Evolutionary conservation across 2,797 vertebrate genomes (phyloP), one percentile per base, ranked within the genome.

Genomic region (Pangasius krempfi): DNA sequence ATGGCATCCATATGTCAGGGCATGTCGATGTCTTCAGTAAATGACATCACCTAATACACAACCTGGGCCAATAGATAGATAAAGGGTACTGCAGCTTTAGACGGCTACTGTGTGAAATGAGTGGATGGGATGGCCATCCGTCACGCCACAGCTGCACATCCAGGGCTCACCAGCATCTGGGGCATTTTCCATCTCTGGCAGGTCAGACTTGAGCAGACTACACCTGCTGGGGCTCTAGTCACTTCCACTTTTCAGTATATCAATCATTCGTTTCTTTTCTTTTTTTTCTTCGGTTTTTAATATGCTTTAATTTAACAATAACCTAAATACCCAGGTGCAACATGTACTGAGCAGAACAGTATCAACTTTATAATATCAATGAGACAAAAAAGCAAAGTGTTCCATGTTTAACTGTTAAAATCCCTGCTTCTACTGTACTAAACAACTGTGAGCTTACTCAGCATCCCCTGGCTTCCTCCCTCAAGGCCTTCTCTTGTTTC

Each of bases 1-100:
- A 93, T 92, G 88, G 89, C 79, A 81, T 84, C 89, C 92, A 93
- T 92, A 92, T 93, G 93, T 92, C 73, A 82, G 80, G 64, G 60
- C 86, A 88, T 89, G 88, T 89, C 60, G 87, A 87, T 85, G 83
- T 88, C 66, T 89, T 90, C 90, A 90, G 82, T 89, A 91, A 91
- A 91, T 90, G 89, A 91, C 90, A 92, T 89, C 87, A 93, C 86
- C 78, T 84, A 87, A 81, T 72, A 54, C 81, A 87, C 75, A 89
- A 80, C 84, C 90, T 89, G 87, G 88, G 89, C 89, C 89, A 88
- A 88, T 86, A 83, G 87, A 86, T 90, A 93, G 90, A 91, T 91
- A 84, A 88, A 86, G 89, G 68, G 68, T 89, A 88, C 88, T 85
- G 47, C 82, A 30, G 76, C 75, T 84, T 87, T 85, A 66, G 78